phyloP scores from a whole-genome alignment of 2,113 vertebrate genomes.

The Myiagra hebetior region DNA sequence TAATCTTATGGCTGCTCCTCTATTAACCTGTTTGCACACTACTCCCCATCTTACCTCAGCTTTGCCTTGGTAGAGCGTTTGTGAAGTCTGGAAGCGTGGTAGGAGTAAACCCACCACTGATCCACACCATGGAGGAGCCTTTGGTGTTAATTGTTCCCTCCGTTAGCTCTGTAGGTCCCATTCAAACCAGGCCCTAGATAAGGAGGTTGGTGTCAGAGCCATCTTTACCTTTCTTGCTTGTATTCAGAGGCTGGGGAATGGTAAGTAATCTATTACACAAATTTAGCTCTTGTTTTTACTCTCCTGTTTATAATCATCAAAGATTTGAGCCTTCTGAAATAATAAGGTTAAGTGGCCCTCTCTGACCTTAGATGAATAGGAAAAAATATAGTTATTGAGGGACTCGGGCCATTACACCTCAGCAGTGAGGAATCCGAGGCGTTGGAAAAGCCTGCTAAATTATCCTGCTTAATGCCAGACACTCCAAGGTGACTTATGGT shows the following conservation, averaged over 20 bases:
- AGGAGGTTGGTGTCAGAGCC: not conserved
- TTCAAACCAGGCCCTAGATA: not conserved
- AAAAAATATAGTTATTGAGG: constrained; percentile 14
- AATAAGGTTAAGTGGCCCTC: constrained; percentile 37
- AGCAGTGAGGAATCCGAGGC: not conserved
- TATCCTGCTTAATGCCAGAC: not conserved
- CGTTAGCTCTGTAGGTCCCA: not conserved
- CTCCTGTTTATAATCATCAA: constrained; percentile 29
- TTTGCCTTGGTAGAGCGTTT: not conserved
- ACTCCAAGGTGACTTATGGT: constrained; percentile 24
- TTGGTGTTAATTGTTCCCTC: not conserved
- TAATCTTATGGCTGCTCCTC: not conserved
- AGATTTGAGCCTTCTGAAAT: constrained; percentile 13
- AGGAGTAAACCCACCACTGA: not conserved
- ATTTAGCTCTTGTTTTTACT: not conserved
- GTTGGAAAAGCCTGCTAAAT: constrained; percentile 18
- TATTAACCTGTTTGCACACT: not conserved
- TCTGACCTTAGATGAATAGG: constrained; percentile 10
- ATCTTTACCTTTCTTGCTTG: not conserved
- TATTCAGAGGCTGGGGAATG: not conserved
- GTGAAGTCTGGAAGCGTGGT: not conserved
- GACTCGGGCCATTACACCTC: constrained; percentile 30
- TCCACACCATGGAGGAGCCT: not conserved
- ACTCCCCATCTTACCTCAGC: not conserved
- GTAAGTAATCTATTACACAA: not conserved